phyloP scores from a whole-genome alignment of 2,797 vertebrate species.

The Natrix natrix region DNA sequence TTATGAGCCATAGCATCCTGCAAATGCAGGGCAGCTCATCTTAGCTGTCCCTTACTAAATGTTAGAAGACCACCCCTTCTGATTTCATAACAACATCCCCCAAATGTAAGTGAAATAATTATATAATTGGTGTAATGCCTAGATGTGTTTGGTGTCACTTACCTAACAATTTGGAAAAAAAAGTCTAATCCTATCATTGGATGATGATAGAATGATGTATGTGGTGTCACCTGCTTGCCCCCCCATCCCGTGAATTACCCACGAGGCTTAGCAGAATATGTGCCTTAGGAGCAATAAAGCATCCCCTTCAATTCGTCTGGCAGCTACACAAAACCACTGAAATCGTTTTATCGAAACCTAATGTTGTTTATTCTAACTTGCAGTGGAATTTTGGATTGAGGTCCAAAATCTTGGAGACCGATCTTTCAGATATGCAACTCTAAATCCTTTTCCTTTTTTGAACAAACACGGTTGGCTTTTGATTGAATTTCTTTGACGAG shows the following conservation, averaged over 20 bases:
- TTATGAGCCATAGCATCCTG: not conserved
- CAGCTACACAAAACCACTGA: not conserved
- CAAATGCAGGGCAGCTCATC: not conserved
- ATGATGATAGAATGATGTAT: not conserved
- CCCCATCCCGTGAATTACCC: not conserved
- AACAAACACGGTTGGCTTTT: not conserved
- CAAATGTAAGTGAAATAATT: not conserved
- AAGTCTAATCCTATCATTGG: not conserved
- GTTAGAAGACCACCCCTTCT: not conserved
- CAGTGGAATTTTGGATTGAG: not conserved
- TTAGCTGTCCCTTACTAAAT: not conserved
- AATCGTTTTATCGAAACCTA: not conserved
- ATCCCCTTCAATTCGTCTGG: not conserved
- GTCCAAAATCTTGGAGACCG: not conserved
- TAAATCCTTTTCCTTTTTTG: not conserved
- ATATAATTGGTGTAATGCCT: not conserved
- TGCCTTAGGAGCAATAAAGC: not conserved
- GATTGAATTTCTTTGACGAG: not conserved
- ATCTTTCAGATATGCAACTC: not conserved
- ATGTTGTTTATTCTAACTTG: not conserved
- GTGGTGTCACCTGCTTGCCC: not conserved
- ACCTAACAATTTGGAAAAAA: not conserved
- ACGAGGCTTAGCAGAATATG: not conserved
- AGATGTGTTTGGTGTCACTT: not conserved
- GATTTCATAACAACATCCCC: not conserved